Conservation (phyloP, 2,797 vertebrate species). For the Pipistrellus pipistrellus region DNA sequence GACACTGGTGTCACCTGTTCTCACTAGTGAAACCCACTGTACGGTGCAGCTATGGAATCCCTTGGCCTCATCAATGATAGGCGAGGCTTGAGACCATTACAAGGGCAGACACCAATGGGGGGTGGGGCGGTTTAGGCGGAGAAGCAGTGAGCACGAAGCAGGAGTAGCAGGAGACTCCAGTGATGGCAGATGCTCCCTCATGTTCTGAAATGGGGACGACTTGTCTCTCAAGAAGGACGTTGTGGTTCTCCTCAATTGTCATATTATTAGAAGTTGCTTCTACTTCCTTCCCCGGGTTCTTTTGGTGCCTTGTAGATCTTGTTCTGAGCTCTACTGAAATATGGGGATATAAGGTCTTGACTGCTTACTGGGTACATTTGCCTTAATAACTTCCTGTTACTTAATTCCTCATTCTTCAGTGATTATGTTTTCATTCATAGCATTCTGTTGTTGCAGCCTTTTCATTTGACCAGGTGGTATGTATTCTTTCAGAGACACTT, state of each 20-base stretch:
- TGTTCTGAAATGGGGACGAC: neutral
- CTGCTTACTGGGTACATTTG: slow-evolving; percentile 59
- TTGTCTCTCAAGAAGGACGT: neutral
- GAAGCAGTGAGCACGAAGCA: neutral
- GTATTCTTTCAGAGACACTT: slow-evolving; percentile 55
- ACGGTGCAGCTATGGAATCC: neutral
- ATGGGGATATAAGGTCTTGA: slow-evolving; percentile 66
- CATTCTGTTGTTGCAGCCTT: slow-evolving; percentile 80
- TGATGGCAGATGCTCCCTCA: neutral
- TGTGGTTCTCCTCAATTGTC: slow-evolving; percentile 1
- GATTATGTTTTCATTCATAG: slow-evolving; percentile 82
- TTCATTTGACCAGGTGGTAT: slow-evolving; percentile 72
- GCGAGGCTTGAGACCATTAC: neutral
- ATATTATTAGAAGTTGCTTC: neutral
- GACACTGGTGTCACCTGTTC: neutral
- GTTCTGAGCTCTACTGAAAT: slow-evolving; percentile 76
- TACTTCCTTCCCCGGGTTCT: neutral
- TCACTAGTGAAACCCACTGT: neutral
- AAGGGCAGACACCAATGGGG: no score
- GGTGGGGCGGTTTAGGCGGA: neutral
- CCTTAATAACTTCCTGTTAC: slow-evolving; percentile 64
- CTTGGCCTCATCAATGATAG: fast-evolving
- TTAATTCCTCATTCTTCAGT: slow-evolving; percentile 79
- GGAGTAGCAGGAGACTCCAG: neutral
- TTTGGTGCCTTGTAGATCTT: slow-evolving; percentile 32